These are phyloP conservation scores for Drusus annulatus DNA, from an alignment of 1,140 invertebrate genomes.

Conservation along the genomic window DNA sequence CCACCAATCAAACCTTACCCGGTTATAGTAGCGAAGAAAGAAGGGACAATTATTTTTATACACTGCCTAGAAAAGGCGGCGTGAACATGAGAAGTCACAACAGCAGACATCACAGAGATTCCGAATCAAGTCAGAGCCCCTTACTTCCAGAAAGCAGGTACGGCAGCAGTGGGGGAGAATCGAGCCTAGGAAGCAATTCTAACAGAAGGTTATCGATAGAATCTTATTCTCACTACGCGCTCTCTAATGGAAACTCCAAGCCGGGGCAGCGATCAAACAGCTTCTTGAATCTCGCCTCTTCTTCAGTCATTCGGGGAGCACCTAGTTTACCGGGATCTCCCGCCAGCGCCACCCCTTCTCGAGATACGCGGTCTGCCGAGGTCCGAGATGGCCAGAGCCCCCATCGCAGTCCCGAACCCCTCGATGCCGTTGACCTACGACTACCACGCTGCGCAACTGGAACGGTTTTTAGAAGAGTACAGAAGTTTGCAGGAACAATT, in stretches of 20 bases:
- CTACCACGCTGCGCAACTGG: constrained; percentile 83
- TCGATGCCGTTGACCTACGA: constrained; percentile 75
- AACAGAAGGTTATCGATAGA: constrained; percentile 52
- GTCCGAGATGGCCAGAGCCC: constrained; percentile 59
- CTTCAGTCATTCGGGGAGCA: constrained; percentile 59
- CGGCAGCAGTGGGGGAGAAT: constrained; percentile 68
- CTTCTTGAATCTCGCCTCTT: constrained; percentile 69
- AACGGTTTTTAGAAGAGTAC: constrained; percentile 84
- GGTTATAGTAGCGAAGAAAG: constrained; percentile 54
- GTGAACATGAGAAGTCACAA: constrained; percentile 60
- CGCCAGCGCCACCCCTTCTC: constrained; percentile 72
- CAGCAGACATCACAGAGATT: constrained; percentile 70
- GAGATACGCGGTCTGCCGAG: constrained; percentile 69
- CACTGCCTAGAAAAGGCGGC: constrained; percentile 72
- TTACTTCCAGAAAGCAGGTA: constrained; percentile 72
- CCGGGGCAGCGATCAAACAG: constrained; percentile 70
- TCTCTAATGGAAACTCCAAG: constrained; percentile 57
- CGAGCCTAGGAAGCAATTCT: constrained; percentile 60
- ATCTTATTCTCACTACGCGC: constrained; percentile 54
- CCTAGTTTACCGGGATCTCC: constrained; percentile 68
- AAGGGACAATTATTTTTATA: constrained; percentile 72
- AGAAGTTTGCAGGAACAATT: constrained; percentile 81
- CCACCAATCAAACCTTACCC: constrained; percentile 62
- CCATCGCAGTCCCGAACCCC: constrained; percentile 63
- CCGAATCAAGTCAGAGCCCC: constrained; percentile 77